Evolutionary conservation across 2,797 vertebrate species (phyloP), one percentile per base, ranked within the genome.

Genomic region (Pseudotriccus pelzelni): DNA sequence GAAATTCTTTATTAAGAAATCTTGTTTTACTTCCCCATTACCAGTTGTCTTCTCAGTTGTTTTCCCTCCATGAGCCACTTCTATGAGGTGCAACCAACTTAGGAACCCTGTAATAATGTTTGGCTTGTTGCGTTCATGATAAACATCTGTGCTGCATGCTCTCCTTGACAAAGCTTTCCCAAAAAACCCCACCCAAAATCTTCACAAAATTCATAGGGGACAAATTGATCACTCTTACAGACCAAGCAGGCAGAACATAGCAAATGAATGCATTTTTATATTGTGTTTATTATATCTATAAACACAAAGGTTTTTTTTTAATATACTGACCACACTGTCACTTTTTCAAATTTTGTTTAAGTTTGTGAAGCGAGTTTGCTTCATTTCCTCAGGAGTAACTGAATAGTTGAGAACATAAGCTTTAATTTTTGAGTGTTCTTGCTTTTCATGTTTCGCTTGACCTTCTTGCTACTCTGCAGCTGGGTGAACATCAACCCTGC

Each of bases 181-280:
- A 16, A 60, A 59, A 78, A 30, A 59, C 22, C 1, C 2, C 2
- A 2, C 1, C 1, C 5, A 19, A 41, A 62, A 12, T 30, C 16
- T 72, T 73, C 10, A 68, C 25, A 79, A 79, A 86, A 79, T 50
- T 17, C 28, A 39, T 63, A 16, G 7, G 16, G 18, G 32, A 47
- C 37, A 70, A 74, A 43, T 4, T 56, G 37, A 66, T n/a, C 14
- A 15, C 17, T 52, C 8, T 39, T 69, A 75, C 34, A 69, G 15
- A 27, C 3, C 10, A 74, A 37, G 19, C 22, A 66, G 50, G 9
- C 13, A 14, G 55, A 88, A 56, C 3, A 39, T 12, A 19, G 2
- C 6, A 73, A 63, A 81, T 36, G 1, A 62, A 44, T 58, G 16
- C 43, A 27, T 79, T 75, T 83, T 62, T 68, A 9, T 25, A n/a